Evolutionary conservation across 2,797 vertebrate species (phyloP).

Genomic region (Cyclura pinguis): DNA sequence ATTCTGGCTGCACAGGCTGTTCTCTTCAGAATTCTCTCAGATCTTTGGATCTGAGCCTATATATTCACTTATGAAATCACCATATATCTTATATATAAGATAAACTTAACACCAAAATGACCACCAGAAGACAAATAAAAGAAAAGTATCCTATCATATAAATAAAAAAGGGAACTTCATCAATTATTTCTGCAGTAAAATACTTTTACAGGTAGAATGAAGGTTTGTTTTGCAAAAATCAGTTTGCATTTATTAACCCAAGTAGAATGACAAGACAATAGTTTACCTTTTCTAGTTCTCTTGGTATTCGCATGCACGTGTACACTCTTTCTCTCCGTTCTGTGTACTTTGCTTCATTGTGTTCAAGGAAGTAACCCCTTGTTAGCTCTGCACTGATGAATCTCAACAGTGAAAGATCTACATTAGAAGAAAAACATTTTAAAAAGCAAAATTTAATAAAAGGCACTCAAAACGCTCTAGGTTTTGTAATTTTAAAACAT

Average conservation of each 20-base stretch:
- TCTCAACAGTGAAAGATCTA: slow-evolving; percentile 91
- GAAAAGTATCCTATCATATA: background rate
- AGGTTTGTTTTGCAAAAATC: slow-evolving; percentile 23
- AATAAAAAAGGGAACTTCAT: background rate
- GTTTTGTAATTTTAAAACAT: background rate
- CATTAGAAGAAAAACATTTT: slow-evolving; percentile 64
- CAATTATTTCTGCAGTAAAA: slow-evolving; percentile 17
- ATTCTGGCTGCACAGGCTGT: slow-evolving; percentile 15
- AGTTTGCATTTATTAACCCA: slow-evolving; percentile 27
- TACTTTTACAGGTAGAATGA: background rate
- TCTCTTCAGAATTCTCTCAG: background rate
- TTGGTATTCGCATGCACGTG: slow-evolving; percentile 96
- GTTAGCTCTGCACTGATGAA: slow-evolving; percentile 96
- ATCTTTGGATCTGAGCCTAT: background rate
- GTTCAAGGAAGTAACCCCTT: slow-evolving; percentile 97
- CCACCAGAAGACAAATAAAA: background rate
- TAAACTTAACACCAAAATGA: background rate
- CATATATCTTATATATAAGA: background rate
- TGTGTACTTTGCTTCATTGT: slow-evolving; percentile 97
- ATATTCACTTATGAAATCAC: background rate
- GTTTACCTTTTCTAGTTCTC: slow-evolving; percentile 96
- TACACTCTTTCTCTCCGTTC: slow-evolving; percentile 95
- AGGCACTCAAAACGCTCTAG: background rate
- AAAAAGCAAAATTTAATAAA: slow-evolving; percentile 46
- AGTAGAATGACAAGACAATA: slow-evolving; percentile 12